These are phyloP conservation scores for Moxostoma hubbsi DNA, from an alignment of 2,797 vertebrate genomes.

Conservation along the genomic window DNA sequence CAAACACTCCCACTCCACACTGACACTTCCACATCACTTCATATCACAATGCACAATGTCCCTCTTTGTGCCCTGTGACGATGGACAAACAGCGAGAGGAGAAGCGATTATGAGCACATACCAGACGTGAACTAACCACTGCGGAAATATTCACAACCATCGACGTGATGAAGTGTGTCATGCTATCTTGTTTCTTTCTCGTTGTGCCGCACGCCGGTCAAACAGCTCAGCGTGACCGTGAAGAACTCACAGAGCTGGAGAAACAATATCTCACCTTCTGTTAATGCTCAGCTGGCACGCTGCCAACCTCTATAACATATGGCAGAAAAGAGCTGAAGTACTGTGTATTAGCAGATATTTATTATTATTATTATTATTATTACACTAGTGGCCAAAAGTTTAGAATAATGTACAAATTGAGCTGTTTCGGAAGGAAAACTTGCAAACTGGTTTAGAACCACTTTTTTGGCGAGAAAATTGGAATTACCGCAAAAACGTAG, in stretches of 20 bases:
- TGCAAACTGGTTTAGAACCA: too few species aligned
- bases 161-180: not conserved
- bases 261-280: not conserved
- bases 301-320: not conserved
- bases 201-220: not conserved
- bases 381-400: too few species aligned
- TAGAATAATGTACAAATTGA: too few species aligned
- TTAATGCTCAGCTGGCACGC: not conserved
- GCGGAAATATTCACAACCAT: not conserved
- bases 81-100: conserved; percentile 8
- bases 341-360: too few species aligned
- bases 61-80: conserved; percentile 61
- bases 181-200: not conserved
- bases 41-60: conserved; percentile 71
- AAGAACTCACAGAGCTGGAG: not conserved
- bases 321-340: too few species aligned
- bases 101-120: conserved; percentile 2
- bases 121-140: too few species aligned
- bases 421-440: too few species aligned
- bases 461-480: too few species aligned
- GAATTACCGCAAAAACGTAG: too few species aligned
- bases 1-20: conserved; percentile 60
- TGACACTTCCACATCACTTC: conserved; percentile 67
- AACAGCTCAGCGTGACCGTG: not conserved
- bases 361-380: too few species aligned